Evolutionary conservation across 2,888 invertebrate species (phyloP), one percentile per base, ranked within the genome.

Genomic region (Chymomyza fuscimana): DNA sequence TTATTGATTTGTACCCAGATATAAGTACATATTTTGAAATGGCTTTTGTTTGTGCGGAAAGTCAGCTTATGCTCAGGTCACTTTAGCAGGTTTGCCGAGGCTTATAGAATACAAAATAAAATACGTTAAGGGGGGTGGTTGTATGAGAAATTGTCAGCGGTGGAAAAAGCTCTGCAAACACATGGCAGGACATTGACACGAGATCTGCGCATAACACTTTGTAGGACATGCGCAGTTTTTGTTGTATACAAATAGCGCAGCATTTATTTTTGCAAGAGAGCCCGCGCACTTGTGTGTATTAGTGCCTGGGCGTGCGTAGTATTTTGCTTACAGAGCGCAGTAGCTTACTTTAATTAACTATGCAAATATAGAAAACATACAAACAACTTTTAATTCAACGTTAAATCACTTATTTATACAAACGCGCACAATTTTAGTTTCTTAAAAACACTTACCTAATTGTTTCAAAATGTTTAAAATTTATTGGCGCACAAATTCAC

Each of bases 141-240:
- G 10, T 25, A 15, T 10, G 12, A 6, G 9, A 15, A 12, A 51
- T 16, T 16, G 51, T 32, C 32, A 9, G 32, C 32, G 32, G 4
- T n/a, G 51, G 16, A 51, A 51, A 51, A 51, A 54, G 9, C 19
- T n/a, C 15, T 54, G 54, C 9, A 19, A 54, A 54, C 22, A 22
- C 19, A 19, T n/a, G 54, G 40, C 15, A 70, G 76, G 66, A 76
- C 74, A 77, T 70, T 77, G 73, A 74, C 74, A 76, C 69, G 80
- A 85, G 79, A 87, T 86, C 86, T 86, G 86, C 86, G 87, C 86
- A 87, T 84, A 65, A 86, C 81, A 69, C 86, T 86, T 86, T 87
- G 78, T 72, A 77, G 82, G 82, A 83, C 86, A 87, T 86, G 86
- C 86, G 86, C 82, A 72, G 4, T 58, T 9, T 54, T 54, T 19